Base-by-base conservation (phyloP, 2,113 vertebrate species). In the Tragulus kanchil region DNA sequence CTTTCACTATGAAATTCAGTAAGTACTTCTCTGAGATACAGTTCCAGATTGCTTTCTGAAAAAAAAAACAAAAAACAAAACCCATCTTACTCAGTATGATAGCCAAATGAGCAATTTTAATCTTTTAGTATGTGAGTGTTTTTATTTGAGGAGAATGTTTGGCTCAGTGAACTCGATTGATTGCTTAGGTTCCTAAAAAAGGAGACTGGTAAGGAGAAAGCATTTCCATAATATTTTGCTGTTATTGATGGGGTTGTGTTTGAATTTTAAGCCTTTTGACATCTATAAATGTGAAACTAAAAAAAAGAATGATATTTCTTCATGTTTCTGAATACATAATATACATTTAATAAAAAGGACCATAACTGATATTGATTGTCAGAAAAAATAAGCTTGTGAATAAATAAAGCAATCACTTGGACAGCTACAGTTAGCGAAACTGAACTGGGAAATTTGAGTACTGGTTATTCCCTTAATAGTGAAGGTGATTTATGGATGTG, bases 401-500 rank as follows among this genome's bases (percentile, higher is more conserved):
- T 97, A 97, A 97, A 93, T 97, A 98, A 98, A 97, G 90, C 85
- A n/a, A 4, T 97, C 61, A 85, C 8, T 11, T 96, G 52, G 97
- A 85, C 61, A 97, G 59, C 92, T 98, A 90, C 69, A 88, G 81
- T 61, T 96, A 75, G 89, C 97, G 87, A 79, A 86, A 93, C 97
- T 97, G 67, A 98, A 95, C 96, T 96, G 97, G 94, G 93, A 95
- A 95, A 92, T 97, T 97, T 98, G 97, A 96, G 95, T 75, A 9
- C 12, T 42, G 62, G 56, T 31, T 93, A 92, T 97, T 87, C 95
- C 62, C 93, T 97, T 96, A 90, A 89, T 61, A 93, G 90, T 93
- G 45, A 96, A 95, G 45, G 50, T 97, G 97, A 98, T 97, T 98
- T 97, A 98, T 98, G 92, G 90, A 48, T 96, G 96, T 96, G 96